phyloP scores from a whole-genome alignment of 2,113 vertebrate genomes.

The Vireo altiloquus region DNA sequence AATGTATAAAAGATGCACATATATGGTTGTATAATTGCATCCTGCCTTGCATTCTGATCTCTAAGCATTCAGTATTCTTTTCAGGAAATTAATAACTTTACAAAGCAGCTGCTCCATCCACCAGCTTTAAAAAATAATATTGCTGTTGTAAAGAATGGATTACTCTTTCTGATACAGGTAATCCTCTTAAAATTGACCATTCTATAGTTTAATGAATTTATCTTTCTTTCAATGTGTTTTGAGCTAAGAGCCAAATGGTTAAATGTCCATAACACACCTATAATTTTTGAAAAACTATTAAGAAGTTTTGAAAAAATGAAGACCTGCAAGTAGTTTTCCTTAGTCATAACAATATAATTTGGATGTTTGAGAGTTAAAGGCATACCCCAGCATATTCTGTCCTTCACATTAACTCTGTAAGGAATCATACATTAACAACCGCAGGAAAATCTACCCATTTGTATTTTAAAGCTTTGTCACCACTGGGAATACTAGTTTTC shows the following conservation, averaged over 20 bases:
- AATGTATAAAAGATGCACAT: constrained; percentile 17
- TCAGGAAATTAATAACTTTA: constrained; percentile 73
- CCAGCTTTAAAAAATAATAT: constrained; percentile 55
- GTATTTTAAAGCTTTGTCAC: not conserved
- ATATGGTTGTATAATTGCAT: not conserved
- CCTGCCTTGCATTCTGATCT: constrained; percentile 5
- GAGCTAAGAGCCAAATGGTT: not conserved
- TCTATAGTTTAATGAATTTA: not conserved
- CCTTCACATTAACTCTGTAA: not conserved
- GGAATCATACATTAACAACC: not conserved
- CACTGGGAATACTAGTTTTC: constrained; percentile 8
- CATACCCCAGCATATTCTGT: not conserved
- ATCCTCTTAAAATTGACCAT: constrained; percentile 65
- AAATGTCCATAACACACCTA: not conserved
- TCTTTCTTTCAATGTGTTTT: constrained; percentile 23
- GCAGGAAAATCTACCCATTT: not conserved
- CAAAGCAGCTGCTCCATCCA: constrained; percentile 63
- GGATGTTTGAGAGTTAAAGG: not conserved
- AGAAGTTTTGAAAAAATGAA: not conserved
- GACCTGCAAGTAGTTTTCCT: not conserved
- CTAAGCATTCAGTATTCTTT: constrained; percentile 41
- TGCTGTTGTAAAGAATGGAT: constrained; percentile 67
- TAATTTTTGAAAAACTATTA: not conserved
- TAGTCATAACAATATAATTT: not conserved
- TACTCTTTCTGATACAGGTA: constrained; percentile 53